phyloP scores from a whole-genome alignment of 2,113 vertebrate genomes.

The Petaurus breviceps region DNA sequence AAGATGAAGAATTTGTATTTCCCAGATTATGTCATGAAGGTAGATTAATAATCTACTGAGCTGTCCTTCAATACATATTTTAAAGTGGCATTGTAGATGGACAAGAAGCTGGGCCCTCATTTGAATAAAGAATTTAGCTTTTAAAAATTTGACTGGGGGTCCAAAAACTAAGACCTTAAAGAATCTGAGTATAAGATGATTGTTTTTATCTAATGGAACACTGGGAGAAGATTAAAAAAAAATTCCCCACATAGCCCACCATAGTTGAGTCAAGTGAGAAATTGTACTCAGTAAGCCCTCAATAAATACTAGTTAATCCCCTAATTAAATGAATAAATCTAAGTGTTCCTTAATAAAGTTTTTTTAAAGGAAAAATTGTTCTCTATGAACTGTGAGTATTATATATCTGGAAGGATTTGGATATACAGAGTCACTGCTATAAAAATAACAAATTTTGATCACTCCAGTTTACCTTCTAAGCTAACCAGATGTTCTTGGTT shows the following conservation, averaged over 20 bases:
- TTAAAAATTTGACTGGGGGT: background rate
- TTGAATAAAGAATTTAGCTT: background rate
- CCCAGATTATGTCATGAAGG: background rate
- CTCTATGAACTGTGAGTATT: background rate
- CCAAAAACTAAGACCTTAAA: background rate
- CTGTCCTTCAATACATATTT: background rate
- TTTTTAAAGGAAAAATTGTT: background rate
- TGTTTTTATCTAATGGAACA: background rate
- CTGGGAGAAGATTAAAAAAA: background rate
- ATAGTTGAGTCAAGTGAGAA: background rate
- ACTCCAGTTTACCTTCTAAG: background rate
- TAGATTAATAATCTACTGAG: background rate
- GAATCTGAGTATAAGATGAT: background rate
- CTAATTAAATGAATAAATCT: background rate
- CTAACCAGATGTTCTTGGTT: background rate
- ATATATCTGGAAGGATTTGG: background rate
- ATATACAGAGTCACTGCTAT: background rate
- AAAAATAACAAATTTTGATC: background rate
- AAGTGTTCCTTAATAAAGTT: background rate
- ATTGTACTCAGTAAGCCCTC: background rate
- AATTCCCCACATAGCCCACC: background rate
- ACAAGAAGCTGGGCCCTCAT: background rate
- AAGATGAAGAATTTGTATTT: background rate
- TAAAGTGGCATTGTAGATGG: background rate
- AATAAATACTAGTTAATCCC: background rate